Conservation (phyloP, 2,888 invertebrate species). For the Beris chalybata region DNA sequence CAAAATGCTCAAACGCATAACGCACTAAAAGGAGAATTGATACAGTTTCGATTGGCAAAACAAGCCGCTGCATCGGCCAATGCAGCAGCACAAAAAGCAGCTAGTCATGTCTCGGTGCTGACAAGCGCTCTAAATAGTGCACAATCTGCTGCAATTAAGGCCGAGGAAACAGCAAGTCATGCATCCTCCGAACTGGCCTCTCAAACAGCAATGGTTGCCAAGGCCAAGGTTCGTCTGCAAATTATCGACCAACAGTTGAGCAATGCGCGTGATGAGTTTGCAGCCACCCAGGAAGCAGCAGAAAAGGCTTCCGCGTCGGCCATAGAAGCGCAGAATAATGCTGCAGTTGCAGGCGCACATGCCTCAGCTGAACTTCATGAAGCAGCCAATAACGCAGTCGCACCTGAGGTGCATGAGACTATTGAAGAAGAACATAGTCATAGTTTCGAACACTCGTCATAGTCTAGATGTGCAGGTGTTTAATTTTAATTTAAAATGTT, state of each 20-base stretch:
- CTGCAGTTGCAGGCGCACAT: conserved; percentile 69
- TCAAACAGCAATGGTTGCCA: conserved; percentile 75
- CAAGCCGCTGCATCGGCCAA: conserved; percentile 67
- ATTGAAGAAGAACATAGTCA: background rate
- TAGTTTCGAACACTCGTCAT: no score
- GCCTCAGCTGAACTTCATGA: conserved; percentile 55
- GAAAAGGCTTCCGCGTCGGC: conserved; percentile 67
- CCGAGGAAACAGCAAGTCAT: conserved; percentile 69
- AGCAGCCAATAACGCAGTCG: background rate
- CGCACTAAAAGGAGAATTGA: conserved; percentile 67
- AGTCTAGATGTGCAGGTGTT: no score
- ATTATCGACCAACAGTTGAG: conserved; percentile 67
- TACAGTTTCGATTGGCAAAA: conserved; percentile 71
- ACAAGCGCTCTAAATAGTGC: conserved; percentile 73
- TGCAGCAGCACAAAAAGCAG: conserved; percentile 69
- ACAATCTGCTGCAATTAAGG: conserved; percentile 64
- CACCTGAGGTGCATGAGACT: no score
- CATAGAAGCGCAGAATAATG: conserved; percentile 69
- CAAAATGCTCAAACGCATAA: conserved; percentile 70
- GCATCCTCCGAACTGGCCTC: conserved; percentile 72
- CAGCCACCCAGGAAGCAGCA: conserved; percentile 69
- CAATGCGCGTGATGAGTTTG: conserved; percentile 69
- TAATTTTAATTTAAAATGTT: no score
- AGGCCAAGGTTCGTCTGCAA: conserved; percentile 66
- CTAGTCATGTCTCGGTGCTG: conserved; percentile 67